phyloP scores from a whole-genome alignment of 2,797 vertebrate species.

The Anguilla megastoma region DNA sequence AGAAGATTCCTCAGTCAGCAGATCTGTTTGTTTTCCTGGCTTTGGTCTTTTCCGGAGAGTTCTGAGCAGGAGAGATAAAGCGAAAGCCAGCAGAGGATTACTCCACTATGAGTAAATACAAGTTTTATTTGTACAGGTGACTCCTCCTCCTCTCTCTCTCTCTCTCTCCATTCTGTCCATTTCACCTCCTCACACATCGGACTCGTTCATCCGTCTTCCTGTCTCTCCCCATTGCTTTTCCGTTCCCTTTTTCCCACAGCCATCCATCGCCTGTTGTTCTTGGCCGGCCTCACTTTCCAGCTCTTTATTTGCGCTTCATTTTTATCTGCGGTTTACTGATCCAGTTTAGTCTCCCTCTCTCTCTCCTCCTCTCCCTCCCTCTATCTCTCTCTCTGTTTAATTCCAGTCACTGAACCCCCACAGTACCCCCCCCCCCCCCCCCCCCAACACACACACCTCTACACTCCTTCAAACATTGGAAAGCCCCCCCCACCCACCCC shows the following conservation, averaged over 20 bases:
- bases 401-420: background rate
- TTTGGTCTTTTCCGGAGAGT: slow-evolving; percentile 41
- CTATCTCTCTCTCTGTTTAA: slow-evolving; percentile 24
- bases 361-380: slow-evolving; percentile 12
- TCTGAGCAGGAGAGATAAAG: slow-evolving; percentile 52
- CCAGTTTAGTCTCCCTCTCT: slow-evolving; percentile 45
- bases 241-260: slow-evolving; percentile 56
- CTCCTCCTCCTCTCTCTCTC: slow-evolving; percentile 45
- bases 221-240: slow-evolving; percentile 52
- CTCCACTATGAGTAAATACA: slow-evolving; percentile 49
- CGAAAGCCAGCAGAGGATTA: slow-evolving; percentile 39
- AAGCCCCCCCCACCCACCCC: slow-evolving; percentile 35
- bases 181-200: slow-evolving; percentile 56
- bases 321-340: slow-evolving; percentile 68
- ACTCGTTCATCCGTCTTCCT: slow-evolving; percentile 54
- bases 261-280: slow-evolving; percentile 76
- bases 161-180: slow-evolving; percentile 35
- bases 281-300: slow-evolving; percentile 76
- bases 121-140: slow-evolving; percentile 55
- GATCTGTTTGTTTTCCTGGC: slow-evolving; percentile 45
- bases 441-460: slow-evolving; percentile 20
- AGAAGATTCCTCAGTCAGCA: slow-evolving; percentile 32
- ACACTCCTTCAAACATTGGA: slow-evolving; percentile 48
- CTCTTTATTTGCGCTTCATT: slow-evolving; percentile 77
- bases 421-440: background rate